A percentile compares a stretch with the other conserved stretches of the same genome.
Conservation (phyloP, 2,113 vertebrate genomes). For the Burhinus oedicnemus region DNA sequence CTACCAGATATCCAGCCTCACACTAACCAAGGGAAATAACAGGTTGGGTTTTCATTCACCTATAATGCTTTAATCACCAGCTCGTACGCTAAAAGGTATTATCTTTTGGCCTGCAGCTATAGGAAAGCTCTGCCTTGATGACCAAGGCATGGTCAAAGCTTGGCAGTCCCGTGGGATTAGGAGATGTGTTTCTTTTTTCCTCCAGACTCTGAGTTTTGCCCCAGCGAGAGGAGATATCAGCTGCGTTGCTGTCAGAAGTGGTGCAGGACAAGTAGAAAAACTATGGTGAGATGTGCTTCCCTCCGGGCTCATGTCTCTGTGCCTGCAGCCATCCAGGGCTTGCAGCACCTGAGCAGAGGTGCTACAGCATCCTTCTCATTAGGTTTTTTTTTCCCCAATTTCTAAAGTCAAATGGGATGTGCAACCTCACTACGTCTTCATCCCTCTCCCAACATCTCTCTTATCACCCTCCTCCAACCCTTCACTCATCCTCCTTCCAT, state of each 20-base stretch:
- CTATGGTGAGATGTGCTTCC: not conserved
- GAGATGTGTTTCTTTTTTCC: not conserved
- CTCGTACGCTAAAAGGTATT: not conserved
- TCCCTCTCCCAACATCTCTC: not conserved
- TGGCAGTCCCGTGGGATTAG: rapidly evolving
- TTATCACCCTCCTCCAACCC: rapidly evolving
- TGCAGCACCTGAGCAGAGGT: not conserved
- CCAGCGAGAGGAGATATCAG: rapidly evolving
- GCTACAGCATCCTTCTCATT: not conserved
- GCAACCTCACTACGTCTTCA: rapidly evolving
- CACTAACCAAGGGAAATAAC: rapidly evolving
- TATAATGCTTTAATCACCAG: not conserved
- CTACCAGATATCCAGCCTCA: not conserved
- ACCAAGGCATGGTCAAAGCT: not conserved
- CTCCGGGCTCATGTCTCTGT: not conserved
- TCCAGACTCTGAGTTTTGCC: not conserved
- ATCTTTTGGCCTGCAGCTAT: not conserved
- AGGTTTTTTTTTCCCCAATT: rapidly evolving
- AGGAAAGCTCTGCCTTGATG: not conserved
- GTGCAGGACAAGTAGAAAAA: not conserved
- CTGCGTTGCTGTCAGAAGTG: not conserved
- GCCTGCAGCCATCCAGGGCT: not conserved
- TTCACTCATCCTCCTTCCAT: not conserved
- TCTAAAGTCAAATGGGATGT: not conserved
- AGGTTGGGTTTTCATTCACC: not conserved